Conservation (phyloP, 2,797 vertebrate species). For the Macroramphosus scolopax region DNA sequence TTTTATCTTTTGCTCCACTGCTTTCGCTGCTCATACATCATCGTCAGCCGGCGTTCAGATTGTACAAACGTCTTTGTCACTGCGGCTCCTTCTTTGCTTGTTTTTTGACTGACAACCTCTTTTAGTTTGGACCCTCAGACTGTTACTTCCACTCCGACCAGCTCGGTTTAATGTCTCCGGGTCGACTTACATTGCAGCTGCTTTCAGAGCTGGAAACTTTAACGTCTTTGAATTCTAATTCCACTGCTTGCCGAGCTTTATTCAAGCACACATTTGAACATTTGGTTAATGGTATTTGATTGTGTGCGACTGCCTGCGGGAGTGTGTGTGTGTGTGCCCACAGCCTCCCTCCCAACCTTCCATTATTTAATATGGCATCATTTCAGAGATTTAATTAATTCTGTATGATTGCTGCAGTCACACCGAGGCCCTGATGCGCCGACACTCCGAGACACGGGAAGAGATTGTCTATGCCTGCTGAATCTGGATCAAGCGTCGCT, state of each 20-base stretch:
- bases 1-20: background rate
- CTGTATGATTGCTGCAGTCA: conserved; percentile 34
- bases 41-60: background rate
- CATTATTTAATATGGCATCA: conserved; percentile 30
- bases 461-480: conserved; percentile 34
- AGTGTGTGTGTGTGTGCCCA: background rate
- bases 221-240: too few species aligned
- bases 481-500: conserved; percentile 46
- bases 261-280: conserved; percentile 27
- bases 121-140: too few species aligned
- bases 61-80: background rate
- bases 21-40: background rate
- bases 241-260: too few species aligned
- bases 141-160: too few species aligned
- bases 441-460: conserved; percentile 31
- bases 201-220: too few species aligned
- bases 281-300: conserved; percentile 25
- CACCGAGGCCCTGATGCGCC: conserved; percentile 11
- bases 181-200: too few species aligned
- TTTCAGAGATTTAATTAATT: conserved; percentile 33
- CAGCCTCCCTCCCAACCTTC: conserved; percentile 16
- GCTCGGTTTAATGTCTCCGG: too few species aligned
- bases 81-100: background rate
- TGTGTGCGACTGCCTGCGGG: background rate
- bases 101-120: background rate